A percentile compares a stretch with the other conserved stretches of the same genome.
Evolutionary conservation across 2,888 invertebrate genomes (phyloP).

Genomic region (Drosophila mimica): DNA sequence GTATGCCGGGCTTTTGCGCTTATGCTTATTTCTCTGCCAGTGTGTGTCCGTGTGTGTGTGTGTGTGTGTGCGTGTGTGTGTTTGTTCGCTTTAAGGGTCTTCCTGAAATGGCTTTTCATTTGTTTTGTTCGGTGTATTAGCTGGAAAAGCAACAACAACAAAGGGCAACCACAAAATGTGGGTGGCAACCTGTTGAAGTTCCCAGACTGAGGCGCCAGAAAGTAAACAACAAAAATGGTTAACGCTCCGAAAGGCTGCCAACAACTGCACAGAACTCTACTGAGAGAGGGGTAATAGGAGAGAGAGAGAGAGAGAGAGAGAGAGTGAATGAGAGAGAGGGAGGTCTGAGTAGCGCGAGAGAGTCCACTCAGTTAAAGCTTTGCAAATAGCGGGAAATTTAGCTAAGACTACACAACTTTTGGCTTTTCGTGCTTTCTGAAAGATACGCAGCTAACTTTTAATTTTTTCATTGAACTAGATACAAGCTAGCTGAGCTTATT

Average conservation of each 20-base stretch:
- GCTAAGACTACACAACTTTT: slow-evolving; percentile 4
- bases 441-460: neutral
- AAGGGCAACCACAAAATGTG: slow-evolving; percentile 34
- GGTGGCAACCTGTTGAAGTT: slow-evolving; percentile 80
- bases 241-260: slow-evolving; percentile 45
- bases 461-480: neutral
- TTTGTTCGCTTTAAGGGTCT: slow-evolving; percentile 39
- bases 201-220: slow-evolving; percentile 63
- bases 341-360: neutral
- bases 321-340: neutral
- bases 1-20: slow-evolving; percentile 24
- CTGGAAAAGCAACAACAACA: slow-evolving; percentile 21
- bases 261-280: neutral
- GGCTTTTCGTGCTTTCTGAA: slow-evolving; percentile 15
- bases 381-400: slow-evolving; percentile 53
- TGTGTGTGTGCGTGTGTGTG: slow-evolving; percentile 16
- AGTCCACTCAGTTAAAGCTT: slow-evolving; percentile 25
- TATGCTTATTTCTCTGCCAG: slow-evolving; percentile 16
- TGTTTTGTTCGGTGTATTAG: slow-evolving; percentile 59
- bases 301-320: slow-evolving; percentile 4
- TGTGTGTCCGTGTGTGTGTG: slow-evolving; percentile 8
- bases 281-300: slow-evolving; percentile 7
- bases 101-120: slow-evolving; percentile 54
- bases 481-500: neutral
- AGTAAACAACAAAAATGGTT: slow-evolving; percentile 58